Evolutionary conservation across 2,113 vertebrate species (phyloP).

Genomic region (Lamprotornis superbus): DNA sequence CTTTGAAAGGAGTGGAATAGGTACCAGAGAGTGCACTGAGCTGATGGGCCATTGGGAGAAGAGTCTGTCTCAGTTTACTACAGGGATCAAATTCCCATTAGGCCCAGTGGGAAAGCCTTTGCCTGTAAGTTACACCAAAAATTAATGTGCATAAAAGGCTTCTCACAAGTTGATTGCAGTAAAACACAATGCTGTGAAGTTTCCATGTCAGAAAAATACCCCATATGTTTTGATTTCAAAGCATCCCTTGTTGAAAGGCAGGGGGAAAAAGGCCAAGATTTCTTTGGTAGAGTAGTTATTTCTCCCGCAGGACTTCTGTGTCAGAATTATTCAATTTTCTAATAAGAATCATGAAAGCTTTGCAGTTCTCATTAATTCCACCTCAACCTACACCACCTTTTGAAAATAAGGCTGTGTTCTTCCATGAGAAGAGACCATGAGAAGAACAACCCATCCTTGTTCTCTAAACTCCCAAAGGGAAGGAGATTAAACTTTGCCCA

Average conservation of each 20-base stretch:
- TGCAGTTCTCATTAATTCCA: background rate
- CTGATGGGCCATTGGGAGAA: background rate
- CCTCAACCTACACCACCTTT: background rate
- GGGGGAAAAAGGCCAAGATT: background rate
- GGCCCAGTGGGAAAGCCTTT: background rate
- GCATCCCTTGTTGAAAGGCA: background rate
- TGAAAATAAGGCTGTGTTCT: background rate
- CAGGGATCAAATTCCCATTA: constrained; percentile 1
- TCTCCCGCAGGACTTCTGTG: background rate
- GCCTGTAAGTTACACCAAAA: background rate
- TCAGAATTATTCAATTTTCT: constrained; percentile 22
- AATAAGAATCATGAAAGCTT: constrained; percentile 20
- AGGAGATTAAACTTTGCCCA: background rate
- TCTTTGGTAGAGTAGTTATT: background rate
- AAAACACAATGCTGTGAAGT: background rate
- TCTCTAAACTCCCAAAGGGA: background rate
- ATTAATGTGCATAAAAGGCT: constrained; percentile 2
- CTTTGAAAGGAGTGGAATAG: background rate
- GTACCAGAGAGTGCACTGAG: background rate
- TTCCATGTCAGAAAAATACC: background rate
- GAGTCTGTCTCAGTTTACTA: background rate
- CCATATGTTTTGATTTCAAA: background rate
- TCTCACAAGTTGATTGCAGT: background rate
- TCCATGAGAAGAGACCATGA: background rate
- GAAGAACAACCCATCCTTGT: background rate